Base-by-base conservation (phyloP, 2,113 vertebrate species). In the Sinocyclocheilus anshuiensis region DNA sequence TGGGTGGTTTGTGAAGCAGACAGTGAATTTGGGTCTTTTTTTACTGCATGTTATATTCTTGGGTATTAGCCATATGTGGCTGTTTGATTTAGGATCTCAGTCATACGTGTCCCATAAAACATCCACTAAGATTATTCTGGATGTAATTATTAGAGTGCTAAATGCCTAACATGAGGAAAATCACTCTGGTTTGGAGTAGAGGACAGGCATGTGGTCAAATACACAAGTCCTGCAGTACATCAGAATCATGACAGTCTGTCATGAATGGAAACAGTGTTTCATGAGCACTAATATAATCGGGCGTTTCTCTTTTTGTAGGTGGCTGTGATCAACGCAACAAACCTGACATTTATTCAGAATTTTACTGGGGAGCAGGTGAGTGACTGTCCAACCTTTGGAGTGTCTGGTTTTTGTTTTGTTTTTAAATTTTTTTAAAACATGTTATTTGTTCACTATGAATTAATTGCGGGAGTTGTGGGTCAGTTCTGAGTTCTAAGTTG, bases 321-420 rank as follows among this genome's bases (percentile, higher is more conserved):
- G 90, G 97, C 95, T 26, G 96, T 99, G 91, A 97, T 99, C 94
- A 98, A 97, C 92, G 97, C 98, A 82, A 96, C 97, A 55, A 96
- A 98, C 87, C 93, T 99, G 93, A 97, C 95, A 18, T 97, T 97
- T 91, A 97, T 99, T 91, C 96, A 96, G 92, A 99, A 99, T 93
- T 99, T 99, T 91, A 97, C 97, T 76, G 98, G 98, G 77, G 96
- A 99, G 83, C 98, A 99, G 97, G 98, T 98, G 94, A 90, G 88
- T 78, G 29, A 36, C 16, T 39, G 6, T n/a, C 1, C 45, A 39
- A 71, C 67, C 26, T 57, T 57, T 57, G 6, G 20, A 42, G 42
- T 8, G 7, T 42, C 42, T 42, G 42, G 42, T 42, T 45, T 59
- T 22, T 20, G 18, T 22, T 8, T 8, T 20, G 53, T 57, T 57